Evolutionary conservation across 2,797 vertebrate genomes (phyloP).

Genomic region (Melanotaenia boesemani): DNA sequence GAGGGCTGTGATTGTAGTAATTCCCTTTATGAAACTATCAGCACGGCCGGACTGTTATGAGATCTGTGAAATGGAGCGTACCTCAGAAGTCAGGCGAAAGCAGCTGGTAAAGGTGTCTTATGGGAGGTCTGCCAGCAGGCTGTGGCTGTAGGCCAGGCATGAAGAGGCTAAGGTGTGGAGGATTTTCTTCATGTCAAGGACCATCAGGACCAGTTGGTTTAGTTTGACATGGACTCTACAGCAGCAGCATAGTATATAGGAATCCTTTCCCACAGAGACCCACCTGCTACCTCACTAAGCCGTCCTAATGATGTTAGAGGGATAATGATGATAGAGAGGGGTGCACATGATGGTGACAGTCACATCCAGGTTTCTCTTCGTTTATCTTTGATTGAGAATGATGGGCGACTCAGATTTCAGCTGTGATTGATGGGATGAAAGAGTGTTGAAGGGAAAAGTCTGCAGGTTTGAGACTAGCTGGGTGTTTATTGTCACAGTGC

Average conservation of each 20-base stretch:
- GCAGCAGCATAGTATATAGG: no score
- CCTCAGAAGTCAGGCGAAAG: no score
- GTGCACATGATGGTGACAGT: conserved; percentile 11
- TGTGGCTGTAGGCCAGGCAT: no score
- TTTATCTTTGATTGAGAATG: conserved; percentile 34
- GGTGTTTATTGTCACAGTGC: conserved; percentile 52
- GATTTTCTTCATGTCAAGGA: conserved; percentile 23
- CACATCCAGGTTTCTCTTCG: conserved; percentile 26
- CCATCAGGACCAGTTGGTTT: conserved; percentile 21
- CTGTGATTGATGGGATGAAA: conserved; percentile 54
- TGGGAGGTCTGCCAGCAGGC: no score
- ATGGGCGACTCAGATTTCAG: conserved; percentile 20
- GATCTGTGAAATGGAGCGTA: no score
- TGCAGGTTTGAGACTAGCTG: conserved; percentile 54
- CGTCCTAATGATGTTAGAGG: conserved; percentile 23
- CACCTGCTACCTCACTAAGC: conserved; percentile 15
- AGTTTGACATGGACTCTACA: background rate
- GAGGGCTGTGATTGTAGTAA: no score
- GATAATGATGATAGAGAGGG: conserved; percentile 38
- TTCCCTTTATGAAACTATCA: no score
- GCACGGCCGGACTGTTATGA: no score
- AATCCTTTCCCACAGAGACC: background rate
- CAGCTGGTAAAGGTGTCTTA: no score
- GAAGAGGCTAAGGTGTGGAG: no score
- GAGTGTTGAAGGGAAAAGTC: conserved; percentile 32